A percentile compares a stretch with the other conserved stretches of the same genome.
Conservation (phyloP, 2,113 vertebrate genomes). For the Euleptes europaea region DNA sequence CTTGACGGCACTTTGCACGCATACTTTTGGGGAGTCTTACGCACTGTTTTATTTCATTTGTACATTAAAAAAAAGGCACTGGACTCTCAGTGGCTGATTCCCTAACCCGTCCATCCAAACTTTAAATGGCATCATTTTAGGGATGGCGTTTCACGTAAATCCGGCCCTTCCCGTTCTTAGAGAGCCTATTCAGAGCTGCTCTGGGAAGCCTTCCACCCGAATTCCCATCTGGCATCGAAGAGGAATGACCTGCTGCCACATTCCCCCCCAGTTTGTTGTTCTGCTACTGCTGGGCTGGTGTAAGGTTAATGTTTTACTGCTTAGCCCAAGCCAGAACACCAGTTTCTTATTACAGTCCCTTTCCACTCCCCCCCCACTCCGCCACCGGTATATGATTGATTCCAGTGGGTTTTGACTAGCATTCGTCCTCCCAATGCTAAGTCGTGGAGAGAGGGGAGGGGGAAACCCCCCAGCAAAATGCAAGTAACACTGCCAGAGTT, state of each 20-base stretch:
- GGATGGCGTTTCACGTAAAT: neutral
- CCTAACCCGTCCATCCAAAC: fast-evolving
- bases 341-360: slow-evolving; percentile 37
- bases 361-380: neutral
- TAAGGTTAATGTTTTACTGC: slow-evolving; percentile 58
- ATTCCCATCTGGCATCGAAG: slow-evolving; percentile 14
- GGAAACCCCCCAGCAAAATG: neutral
- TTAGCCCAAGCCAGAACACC: slow-evolving; percentile 47
- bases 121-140: neutral
- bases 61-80: too few species aligned
- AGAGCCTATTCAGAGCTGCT: neutral
- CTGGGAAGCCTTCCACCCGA: neutral
- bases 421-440: slow-evolving; percentile 35
- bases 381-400: slow-evolving; percentile 21
- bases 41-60: too few species aligned
- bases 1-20: too few species aligned
- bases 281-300: slow-evolving; percentile 42
- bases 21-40: too few species aligned
- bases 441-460: neutral
- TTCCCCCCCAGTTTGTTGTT: slow-evolving; percentile 10
- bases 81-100: neutral
- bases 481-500: slow-evolving; percentile 19
- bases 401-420: slow-evolving; percentile 37
- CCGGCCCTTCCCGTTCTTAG: neutral
- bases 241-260: slow-evolving; percentile 36